Percentiles rank a stretch among this genome's conserved stretches.
Evolutionary conservation across 2,113 vertebrate genomes (phyloP).

Genomic region (Saguinus midas): DNA sequence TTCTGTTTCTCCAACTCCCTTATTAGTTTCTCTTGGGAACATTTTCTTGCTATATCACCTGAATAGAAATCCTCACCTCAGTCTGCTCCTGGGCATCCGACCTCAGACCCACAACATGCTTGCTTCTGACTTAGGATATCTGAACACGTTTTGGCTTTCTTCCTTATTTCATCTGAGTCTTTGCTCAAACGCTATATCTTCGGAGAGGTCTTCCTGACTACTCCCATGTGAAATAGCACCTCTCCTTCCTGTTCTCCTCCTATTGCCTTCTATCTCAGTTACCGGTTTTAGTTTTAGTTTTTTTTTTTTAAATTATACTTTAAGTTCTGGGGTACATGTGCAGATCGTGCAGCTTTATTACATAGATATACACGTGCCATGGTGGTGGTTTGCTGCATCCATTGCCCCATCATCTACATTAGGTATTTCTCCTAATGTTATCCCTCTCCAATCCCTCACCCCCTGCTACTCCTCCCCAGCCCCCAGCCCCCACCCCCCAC

Average conservation of each 20-base stretch:
- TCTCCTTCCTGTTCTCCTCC: background rate
- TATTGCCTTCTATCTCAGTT: background rate
- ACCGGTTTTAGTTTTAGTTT: background rate
- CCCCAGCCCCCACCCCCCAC: too few relatives aligned
- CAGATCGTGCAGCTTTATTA: too few relatives aligned
- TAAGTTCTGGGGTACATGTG: too few relatives aligned
- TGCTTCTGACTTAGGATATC: background rate
- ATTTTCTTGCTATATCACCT: background rate
- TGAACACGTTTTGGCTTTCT: background rate
- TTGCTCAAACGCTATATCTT: background rate
- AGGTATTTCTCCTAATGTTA: too few relatives aligned
- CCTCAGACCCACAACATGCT: background rate
- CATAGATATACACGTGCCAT: too few relatives aligned
- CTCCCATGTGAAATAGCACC: background rate
- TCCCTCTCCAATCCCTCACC: too few relatives aligned
- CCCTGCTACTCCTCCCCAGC: too few relatives aligned
- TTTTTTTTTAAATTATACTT: too few relatives aligned
- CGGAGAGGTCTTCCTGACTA: background rate
- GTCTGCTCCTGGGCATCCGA: background rate
- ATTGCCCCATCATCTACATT: too few relatives aligned
- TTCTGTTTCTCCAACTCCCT: background rate
- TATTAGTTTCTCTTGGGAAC: background rate
- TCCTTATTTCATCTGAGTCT: background rate
- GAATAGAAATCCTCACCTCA: background rate
- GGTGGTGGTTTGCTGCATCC: too few relatives aligned